Conservation (phyloP, 2,113 vertebrate genomes). For the Pleuronectes platessa region DNA sequence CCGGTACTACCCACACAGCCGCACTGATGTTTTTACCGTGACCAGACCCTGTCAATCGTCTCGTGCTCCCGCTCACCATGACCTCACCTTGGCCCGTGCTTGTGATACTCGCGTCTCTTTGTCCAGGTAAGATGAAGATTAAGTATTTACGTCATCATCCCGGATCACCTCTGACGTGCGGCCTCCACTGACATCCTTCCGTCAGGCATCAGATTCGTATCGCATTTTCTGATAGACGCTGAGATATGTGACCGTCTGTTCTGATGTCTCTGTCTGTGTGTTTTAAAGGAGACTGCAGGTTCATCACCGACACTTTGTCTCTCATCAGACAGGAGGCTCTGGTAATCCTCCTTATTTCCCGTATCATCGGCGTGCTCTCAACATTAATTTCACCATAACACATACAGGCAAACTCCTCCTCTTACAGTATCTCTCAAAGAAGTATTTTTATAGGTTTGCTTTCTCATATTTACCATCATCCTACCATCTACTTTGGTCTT, state of each 20-base stretch:
- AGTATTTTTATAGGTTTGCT: too few relatives aligned
- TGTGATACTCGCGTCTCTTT: conserved; percentile 43
- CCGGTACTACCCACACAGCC: conserved; percentile 31
- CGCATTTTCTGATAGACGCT: not conserved
- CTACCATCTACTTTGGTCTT: too few relatives aligned
- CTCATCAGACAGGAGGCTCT: conserved; percentile 2
- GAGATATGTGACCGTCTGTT: not conserved
- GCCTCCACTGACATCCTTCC: not conserved
- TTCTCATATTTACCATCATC: too few relatives aligned
- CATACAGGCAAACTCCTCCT: not conserved
- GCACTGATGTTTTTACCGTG: conserved; percentile 1
- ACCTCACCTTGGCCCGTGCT: conserved; percentile 28
- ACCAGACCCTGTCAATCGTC: not conserved
- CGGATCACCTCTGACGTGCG: not conserved
- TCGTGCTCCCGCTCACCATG: conserved; percentile 42
- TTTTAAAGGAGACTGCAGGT: conserved; percentile 59
- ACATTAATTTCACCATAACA: not conserved
- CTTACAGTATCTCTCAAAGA: too few relatives aligned
- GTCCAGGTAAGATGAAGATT: conserved; percentile 61
- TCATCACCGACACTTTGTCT: conserved; percentile 52
- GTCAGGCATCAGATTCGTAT: too few relatives aligned
- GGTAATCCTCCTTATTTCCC: conserved; percentile 34
- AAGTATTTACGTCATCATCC: not conserved
- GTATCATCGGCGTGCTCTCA: not conserved
- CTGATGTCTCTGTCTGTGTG: conserved; percentile 5